Evolutionary conservation across 2,888 invertebrate species (phyloP).

Genomic region (Tenodera sinensis): DNA sequence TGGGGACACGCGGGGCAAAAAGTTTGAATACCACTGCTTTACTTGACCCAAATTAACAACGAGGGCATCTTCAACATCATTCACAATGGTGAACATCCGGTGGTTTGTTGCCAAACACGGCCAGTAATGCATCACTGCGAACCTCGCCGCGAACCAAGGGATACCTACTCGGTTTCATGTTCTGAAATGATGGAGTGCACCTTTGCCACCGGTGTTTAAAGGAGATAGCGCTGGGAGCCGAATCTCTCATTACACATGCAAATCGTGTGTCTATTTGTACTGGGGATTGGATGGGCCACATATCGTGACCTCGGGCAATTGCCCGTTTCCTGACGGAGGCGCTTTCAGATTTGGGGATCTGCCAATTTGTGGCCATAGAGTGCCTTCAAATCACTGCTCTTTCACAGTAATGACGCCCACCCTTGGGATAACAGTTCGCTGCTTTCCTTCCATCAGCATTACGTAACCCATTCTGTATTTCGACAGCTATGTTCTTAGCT

Average conservation of each 20-base stretch:
- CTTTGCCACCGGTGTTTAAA: background rate
- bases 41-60: too few species aligned
- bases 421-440: background rate
- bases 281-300: conserved; percentile 8
- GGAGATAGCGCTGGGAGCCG: background rate
- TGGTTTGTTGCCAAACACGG: too few species aligned
- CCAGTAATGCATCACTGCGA: too few species aligned
- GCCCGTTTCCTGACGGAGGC: conserved; percentile 19
- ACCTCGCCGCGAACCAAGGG: background rate
- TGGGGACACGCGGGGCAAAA: too few species aligned
- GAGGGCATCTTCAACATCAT: too few species aligned
- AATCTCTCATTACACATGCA: background rate
- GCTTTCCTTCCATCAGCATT: background rate
- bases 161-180: background rate
- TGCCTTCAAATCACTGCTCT: background rate
- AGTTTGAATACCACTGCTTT: too few species aligned
- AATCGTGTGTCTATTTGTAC: conserved; percentile 14
- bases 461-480: background rate
- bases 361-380: background rate
- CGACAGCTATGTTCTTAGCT: too few species aligned
- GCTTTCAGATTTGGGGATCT: conserved; percentile 1
- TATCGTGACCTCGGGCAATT: conserved; percentile 16
- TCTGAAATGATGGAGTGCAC: background rate
- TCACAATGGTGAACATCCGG: too few species aligned
- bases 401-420: background rate